Evolutionary conservation across 2,113 vertebrate species (phyloP).

Genomic region (Chaetura pelagica): DNA sequence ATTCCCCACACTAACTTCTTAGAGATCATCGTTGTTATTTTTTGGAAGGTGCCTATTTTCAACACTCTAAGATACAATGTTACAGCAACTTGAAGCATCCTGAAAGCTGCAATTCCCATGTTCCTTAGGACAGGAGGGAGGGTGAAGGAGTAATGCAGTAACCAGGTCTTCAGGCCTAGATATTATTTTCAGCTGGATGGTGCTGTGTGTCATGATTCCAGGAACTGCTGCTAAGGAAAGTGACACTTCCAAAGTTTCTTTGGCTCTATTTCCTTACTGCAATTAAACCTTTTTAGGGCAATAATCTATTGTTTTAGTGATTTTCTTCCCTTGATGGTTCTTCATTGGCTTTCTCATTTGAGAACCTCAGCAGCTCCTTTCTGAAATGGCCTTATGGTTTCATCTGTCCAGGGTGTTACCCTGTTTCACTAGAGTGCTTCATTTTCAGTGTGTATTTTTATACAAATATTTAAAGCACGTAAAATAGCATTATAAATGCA

Average conservation of each 20-base stretch:
- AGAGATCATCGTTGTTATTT: background rate
- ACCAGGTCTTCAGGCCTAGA: background rate
- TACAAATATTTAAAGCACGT: background rate
- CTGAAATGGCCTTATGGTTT: background rate
- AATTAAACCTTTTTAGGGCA: background rate
- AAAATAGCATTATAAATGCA: background rate
- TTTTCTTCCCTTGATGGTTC: background rate
- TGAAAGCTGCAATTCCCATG: background rate
- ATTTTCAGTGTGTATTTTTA: background rate
- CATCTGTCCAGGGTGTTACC: background rate
- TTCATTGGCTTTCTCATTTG: background rate
- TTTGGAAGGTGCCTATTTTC: background rate
- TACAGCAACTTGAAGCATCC: background rate
- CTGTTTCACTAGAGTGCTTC: background rate
- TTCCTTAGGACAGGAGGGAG: background rate
- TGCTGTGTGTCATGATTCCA: background rate
- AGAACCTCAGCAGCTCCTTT: background rate
- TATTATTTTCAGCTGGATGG: background rate
- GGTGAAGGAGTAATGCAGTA: background rate
- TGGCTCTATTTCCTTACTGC: background rate
- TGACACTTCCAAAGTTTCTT: background rate
- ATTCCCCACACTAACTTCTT: background rate
- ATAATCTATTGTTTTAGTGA: background rate
- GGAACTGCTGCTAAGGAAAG: background rate
- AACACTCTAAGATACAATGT: background rate